These are phyloP conservation scores for Habropoda laboriosa DNA, from an alignment of 1,140 invertebrate species.

Conservation along the genomic window DNA sequence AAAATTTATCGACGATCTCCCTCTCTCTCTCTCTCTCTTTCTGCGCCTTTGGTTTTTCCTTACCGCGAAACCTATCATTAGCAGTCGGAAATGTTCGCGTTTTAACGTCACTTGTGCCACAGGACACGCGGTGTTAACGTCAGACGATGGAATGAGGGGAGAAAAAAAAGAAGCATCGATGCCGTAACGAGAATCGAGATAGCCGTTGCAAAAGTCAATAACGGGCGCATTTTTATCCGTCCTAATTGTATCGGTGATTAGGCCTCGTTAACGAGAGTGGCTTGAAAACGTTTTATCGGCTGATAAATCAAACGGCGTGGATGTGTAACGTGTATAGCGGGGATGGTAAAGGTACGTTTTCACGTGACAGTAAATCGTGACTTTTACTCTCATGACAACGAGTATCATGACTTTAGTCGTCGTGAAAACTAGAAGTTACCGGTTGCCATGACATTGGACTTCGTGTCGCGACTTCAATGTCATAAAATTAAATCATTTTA, in stretches of 20 bases:
- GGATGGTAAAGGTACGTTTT: slow-evolving; percentile 18
- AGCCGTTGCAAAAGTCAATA: slow-evolving; percentile 17
- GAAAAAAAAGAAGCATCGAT: background rate
- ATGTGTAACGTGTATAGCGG: slow-evolving; percentile 5
- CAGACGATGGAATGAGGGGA: background rate
- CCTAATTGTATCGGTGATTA: slow-evolving; percentile 29
- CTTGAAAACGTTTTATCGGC: slow-evolving; percentile 27
- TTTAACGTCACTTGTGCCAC: background rate
- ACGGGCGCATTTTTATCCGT: slow-evolving; percentile 5
- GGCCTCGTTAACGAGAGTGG: slow-evolving; percentile 27
- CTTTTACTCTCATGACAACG: no score
- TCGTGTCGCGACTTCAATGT: no score
- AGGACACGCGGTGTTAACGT: background rate
- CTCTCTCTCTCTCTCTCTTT: background rate
- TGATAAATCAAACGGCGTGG: slow-evolving; percentile 19
- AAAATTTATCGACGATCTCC: background rate
- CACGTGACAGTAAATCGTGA: no score
- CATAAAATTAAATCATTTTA: no score
- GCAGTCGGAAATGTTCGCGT: background rate
- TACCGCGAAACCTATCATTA: slow-evolving; percentile 24
- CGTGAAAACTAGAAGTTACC: no score
- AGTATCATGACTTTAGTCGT: no score
- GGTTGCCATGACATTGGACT: no score
- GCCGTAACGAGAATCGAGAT: slow-evolving; percentile 18
- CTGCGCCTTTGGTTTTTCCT: background rate